Conservation (phyloP, 2,888 invertebrate genomes). For the Aleiodes leptofemur region DNA sequence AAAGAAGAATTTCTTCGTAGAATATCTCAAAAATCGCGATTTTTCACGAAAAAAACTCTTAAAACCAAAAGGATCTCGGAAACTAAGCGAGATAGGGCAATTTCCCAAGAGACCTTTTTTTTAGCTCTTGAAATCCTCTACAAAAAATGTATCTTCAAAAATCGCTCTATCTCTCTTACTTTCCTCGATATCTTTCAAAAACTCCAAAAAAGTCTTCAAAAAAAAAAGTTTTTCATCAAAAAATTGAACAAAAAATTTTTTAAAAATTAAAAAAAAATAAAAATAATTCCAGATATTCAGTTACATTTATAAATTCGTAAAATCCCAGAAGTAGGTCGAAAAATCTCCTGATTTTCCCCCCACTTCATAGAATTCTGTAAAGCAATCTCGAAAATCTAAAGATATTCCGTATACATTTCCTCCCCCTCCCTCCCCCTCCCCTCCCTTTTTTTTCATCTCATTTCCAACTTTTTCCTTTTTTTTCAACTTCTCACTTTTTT, state of each 20-base stretch:
- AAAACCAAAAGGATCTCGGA: no score
- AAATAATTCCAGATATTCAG: constrained; percentile 6
- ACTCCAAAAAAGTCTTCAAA: constrained; percentile 6
- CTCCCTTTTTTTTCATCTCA: constrained; percentile 36
- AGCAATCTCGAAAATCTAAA: constrained; percentile 53
- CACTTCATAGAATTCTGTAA: constrained; percentile 28
- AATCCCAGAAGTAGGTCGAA: constrained; percentile 36
- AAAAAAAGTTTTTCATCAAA: not conserved
- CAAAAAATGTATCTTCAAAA: no score
- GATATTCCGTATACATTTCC: constrained; percentile 55
- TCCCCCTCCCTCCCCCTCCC: not conserved
- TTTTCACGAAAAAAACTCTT: no score
- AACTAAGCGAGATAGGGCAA: no score
- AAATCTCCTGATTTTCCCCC: constrained; percentile 21
- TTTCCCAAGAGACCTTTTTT: no score
- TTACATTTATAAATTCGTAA: constrained; percentile 18
- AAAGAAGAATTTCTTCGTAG: no score
- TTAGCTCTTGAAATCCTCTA: no score
- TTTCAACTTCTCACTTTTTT: constrained; percentile 11
- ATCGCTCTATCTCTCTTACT: no score
- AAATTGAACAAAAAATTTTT: no score
- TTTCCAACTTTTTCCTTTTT: constrained; percentile 40
- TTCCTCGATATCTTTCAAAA: not conserved
- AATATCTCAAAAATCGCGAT: no score
- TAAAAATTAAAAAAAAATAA: no score